Conservation (phyloP, 2,888 invertebrate genomes). For the Tenthredo scrophulariae region DNA sequence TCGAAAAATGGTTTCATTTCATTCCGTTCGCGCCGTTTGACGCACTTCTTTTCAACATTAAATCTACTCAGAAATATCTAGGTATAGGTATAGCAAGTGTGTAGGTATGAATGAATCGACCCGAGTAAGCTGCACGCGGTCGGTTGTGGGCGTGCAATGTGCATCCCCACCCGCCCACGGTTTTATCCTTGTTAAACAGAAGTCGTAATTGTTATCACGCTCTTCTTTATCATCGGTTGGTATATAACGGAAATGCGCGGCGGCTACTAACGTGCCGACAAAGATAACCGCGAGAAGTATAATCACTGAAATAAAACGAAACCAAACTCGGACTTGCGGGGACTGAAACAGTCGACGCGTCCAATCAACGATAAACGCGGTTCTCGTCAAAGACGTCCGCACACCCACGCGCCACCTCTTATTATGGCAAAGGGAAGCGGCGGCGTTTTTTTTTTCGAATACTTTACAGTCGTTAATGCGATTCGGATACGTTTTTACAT, state of each 20-base stretch:
- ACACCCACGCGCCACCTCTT: conserved; percentile 25
- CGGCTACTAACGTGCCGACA: conserved; percentile 51
- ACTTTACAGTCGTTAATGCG: not conserved
- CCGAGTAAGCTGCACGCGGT: not conserved
- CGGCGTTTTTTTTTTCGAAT: not conserved
- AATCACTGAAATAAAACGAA: conserved; percentile 40
- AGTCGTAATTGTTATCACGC: conserved; percentile 52
- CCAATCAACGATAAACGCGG: conserved; percentile 44
- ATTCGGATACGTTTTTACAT: not conserved
- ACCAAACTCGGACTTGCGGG: not conserved
- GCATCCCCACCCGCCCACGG: conserved; percentile 16
- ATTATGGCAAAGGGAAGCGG: conserved; percentile 39
- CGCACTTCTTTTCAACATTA: not conserved
- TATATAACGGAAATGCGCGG: conserved; percentile 46
- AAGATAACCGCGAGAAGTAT: conserved; percentile 52
- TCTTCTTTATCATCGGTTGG: conserved; percentile 47
- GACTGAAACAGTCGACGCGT: conserved; percentile 7
- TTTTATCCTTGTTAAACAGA: conserved; percentile 24
- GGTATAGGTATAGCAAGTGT: not conserved
- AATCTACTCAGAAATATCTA: not conserved
- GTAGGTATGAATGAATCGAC: not conserved
- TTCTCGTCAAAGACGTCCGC: conserved; percentile 45
- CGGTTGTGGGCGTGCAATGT: not conserved
- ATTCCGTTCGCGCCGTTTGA: conserved; percentile 15
- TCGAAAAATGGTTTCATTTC: not conserved